Conservation (phyloP, 2,113 vertebrate genomes). For the Panthera uncia region DNA sequence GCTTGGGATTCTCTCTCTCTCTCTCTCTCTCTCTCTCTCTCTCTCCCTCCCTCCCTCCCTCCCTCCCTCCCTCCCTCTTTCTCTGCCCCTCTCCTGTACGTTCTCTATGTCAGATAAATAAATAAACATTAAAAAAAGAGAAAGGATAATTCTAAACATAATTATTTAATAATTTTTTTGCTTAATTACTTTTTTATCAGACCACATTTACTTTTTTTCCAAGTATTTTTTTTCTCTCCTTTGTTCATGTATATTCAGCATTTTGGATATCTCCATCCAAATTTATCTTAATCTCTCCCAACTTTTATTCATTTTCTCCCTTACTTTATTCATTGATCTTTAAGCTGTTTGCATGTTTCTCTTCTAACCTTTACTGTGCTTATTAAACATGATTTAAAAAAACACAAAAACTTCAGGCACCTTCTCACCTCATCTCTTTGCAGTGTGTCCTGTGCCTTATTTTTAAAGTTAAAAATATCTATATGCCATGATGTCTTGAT, state of each 20-base stretch:
- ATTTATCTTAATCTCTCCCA: not conserved
- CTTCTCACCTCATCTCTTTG: not conserved
- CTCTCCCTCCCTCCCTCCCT: too few species aligned
- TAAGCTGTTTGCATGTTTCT: not conserved
- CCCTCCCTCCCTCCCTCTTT: too few species aligned
- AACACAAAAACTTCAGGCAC: too few species aligned
- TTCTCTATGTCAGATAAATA: too few species aligned
- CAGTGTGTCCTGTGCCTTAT: not conserved
- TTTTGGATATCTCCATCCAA: not conserved
- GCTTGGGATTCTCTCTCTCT: too few species aligned
- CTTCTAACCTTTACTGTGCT: not conserved
- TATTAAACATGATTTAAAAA: not conserved
- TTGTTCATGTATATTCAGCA: not conserved
- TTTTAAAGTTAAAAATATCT: not conserved
- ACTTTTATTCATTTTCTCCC: not conserved
- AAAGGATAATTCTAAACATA: not conserved
- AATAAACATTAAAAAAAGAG: too few species aligned
- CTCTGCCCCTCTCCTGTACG: too few species aligned
- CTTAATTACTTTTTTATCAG: not conserved
- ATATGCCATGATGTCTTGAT: not conserved
- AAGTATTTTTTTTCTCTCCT: not conserved
- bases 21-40: too few species aligned
- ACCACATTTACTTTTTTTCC: not conserved
- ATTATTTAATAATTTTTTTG: not conserved
- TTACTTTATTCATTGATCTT: not conserved